A percentile compares a stretch with the other conserved stretches of the same genome.
Evolutionary conservation across 2,113 vertebrate species (phyloP).

Genomic region (Sclerurus mexicanus): DNA sequence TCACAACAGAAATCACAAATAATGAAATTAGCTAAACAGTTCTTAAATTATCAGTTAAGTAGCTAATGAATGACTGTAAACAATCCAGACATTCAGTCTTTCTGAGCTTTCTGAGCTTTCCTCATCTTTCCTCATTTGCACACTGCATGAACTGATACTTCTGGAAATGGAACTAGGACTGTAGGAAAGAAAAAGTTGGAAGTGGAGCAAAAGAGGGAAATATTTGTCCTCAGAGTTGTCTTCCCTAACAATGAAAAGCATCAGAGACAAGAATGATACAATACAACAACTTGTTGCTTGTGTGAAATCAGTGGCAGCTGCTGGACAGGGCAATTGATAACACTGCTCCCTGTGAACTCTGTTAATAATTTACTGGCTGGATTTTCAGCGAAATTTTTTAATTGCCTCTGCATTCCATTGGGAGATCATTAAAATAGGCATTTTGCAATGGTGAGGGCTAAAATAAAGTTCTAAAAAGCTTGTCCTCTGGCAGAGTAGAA

Average conservation of each 20-base stretch:
- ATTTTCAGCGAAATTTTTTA: constrained; percentile 3
- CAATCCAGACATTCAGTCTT: neutral
- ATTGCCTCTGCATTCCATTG: neutral
- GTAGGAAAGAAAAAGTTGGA: neutral
- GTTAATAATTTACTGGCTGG: neutral
- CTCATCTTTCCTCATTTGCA: neutral
- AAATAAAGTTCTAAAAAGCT: neutral
- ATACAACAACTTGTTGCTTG: neutral
- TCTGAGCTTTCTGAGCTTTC: neutral
- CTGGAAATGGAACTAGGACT: neutral
- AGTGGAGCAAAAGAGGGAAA: neutral
- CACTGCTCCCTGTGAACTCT: neutral
- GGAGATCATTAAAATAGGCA: neutral
- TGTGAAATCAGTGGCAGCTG: neutral
- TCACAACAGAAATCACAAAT: neutral
- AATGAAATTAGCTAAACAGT: neutral
- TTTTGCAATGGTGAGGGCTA: constrained; percentile 1
- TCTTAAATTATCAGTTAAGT: neutral
- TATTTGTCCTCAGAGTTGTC: neutral
- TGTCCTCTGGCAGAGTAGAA: neutral
- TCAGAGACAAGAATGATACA: neutral
- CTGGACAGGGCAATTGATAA: neutral
- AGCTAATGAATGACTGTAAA: neutral
- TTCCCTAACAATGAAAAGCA: neutral
- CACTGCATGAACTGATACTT: neutral